These are phyloP conservation scores for Parapristionchus giblindavisi DNA, from an alignment of 2,888 invertebrate genomes.

Conservation along the genomic window DNA sequence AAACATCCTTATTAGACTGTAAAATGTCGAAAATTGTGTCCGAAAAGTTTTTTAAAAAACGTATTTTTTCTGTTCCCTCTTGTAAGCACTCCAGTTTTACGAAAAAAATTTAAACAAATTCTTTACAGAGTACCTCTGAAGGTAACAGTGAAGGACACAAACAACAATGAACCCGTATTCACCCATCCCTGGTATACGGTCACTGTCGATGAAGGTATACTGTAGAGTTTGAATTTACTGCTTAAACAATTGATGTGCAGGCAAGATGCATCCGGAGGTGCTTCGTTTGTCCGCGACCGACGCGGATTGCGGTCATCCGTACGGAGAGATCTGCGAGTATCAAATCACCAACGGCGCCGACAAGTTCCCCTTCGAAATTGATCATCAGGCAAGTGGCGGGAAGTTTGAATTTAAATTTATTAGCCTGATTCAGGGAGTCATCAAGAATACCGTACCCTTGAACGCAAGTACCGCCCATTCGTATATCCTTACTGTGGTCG, in stretches of 20 bases:
- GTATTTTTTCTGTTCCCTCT: background rate
- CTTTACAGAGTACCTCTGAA: conserved; percentile 57
- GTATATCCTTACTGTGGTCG: conserved; percentile 93
- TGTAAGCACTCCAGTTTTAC: background rate
- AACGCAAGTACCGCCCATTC: conserved; percentile 92
- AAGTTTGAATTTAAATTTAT: background rate
- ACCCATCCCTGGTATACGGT: conserved; percentile 88
- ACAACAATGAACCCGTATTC: conserved; percentile 92
- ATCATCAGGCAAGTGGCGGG: conserved; percentile 48
- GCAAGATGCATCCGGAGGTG: conserved; percentile 83
- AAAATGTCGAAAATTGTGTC: too few species aligned
- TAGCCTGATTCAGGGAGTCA: conserved; percentile 70
- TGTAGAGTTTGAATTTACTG: conserved; percentile 8
- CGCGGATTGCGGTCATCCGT: conserved; percentile 91
- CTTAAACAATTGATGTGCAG: conserved; percentile 39
- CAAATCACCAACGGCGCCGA: conserved; percentile 80
- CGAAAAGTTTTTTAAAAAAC: too few species aligned
- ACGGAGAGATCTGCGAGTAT: conserved; percentile 95
- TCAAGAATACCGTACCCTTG: conserved; percentile 90
- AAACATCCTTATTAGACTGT: too few species aligned
- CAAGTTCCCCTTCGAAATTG: conserved; percentile 66
- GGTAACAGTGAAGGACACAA: conserved; percentile 90
- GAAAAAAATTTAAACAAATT: background rate
- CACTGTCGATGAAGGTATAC: conserved; percentile 86
- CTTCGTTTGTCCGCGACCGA: conserved; percentile 90